These are phyloP conservation scores for Spizaetus ornatus DNA, from an alignment of 2,113 vertebrate species.

Conservation along the genomic window DNA sequence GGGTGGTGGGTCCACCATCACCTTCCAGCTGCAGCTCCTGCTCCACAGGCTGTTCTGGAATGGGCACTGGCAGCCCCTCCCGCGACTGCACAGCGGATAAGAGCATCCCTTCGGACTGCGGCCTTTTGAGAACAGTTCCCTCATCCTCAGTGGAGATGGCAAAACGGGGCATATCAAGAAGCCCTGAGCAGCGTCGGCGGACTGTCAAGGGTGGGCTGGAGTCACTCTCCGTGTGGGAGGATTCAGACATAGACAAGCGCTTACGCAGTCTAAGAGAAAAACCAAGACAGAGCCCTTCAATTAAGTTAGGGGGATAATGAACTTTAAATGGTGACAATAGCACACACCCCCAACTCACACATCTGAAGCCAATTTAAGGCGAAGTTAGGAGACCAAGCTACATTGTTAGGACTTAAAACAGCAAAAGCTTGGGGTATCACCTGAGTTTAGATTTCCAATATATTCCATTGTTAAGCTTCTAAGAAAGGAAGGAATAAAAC, in stretches of 20 bases:
- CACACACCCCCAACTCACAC: rapidly evolving
- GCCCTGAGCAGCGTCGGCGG: constrained; percentile 87
- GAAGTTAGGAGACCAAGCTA: neutral
- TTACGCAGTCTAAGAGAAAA: constrained; percentile 82
- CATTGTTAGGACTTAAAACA: neutral
- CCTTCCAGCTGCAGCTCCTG: constrained; percentile 82
- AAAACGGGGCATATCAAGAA: constrained; percentile 89
- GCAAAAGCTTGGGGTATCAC: neutral
- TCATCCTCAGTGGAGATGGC: constrained; percentile 87
- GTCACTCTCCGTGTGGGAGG: constrained; percentile 96
- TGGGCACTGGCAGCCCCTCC: constrained; percentile 80
- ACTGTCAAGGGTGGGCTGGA: constrained; percentile 92
- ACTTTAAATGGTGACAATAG: neutral
- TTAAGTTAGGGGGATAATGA: neutral
- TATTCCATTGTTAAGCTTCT: neutral
- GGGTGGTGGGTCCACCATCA: constrained; percentile 67
- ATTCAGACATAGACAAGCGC: constrained; percentile 91
- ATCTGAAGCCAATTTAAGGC: neutral
- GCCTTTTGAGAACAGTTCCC: constrained; percentile 52
- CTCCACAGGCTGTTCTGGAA: constrained; percentile 83
- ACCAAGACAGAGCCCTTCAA: neutral
- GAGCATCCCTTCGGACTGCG: constrained; percentile 68
- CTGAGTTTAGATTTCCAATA: neutral
- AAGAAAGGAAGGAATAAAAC: neutral
- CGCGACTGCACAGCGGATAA: constrained; percentile 50